phyloP scores from a whole-genome alignment of 1,140 invertebrate genomes.

The Drosophila eugracilis region DNA sequence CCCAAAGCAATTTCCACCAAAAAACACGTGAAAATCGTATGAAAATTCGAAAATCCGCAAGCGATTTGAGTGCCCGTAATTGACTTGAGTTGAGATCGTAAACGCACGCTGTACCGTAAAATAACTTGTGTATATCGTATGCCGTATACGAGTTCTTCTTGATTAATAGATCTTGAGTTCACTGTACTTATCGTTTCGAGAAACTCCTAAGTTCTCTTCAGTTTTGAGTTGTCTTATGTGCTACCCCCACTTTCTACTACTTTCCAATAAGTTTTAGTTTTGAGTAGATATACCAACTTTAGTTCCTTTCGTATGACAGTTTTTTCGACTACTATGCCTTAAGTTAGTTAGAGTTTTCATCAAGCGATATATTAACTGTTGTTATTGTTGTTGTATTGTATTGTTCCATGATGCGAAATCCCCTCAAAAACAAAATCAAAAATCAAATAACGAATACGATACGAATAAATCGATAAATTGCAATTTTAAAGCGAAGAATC shows the following conservation, averaged over 20 bases:
- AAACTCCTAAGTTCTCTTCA: constrained; percentile 2
- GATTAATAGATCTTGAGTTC: constrained; percentile 34
- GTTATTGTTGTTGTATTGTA: constrained; percentile 85
- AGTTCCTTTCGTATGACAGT: constrained; percentile 25
- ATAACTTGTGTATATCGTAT: constrained; percentile 31
- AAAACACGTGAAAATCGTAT: constrained; percentile 27
- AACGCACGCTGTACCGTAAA: constrained; percentile 79
- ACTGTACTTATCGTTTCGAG: constrained; percentile 7
- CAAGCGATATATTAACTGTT: constrained; percentile 83
- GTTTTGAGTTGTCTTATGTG: constrained; percentile 1
- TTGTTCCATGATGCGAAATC: constrained; percentile 75
- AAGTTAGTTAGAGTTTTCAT: constrained; percentile 69
- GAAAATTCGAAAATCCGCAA: constrained; percentile 53
- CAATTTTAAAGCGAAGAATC: constrained; percentile 82
- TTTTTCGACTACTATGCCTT: constrained; percentile 48
- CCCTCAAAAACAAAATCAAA: constrained; percentile 27
- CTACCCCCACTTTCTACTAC: constrained; percentile 17
- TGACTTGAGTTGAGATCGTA: constrained; percentile 80
- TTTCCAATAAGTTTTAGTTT: constrained; percentile 36
- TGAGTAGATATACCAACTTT: constrained; percentile 35
- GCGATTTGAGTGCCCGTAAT: constrained; percentile 77
- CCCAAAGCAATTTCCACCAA: constrained; percentile 70
- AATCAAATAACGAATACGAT: constrained; percentile 43
- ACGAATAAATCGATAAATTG: constrained; percentile 66
- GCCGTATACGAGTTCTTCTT: constrained; percentile 38